A percentile compares a stretch with the other conserved stretches of the same genome.
Evolutionary conservation across 2,797 vertebrate genomes (phyloP).

Genomic region (Psittacula derbiana): DNA sequence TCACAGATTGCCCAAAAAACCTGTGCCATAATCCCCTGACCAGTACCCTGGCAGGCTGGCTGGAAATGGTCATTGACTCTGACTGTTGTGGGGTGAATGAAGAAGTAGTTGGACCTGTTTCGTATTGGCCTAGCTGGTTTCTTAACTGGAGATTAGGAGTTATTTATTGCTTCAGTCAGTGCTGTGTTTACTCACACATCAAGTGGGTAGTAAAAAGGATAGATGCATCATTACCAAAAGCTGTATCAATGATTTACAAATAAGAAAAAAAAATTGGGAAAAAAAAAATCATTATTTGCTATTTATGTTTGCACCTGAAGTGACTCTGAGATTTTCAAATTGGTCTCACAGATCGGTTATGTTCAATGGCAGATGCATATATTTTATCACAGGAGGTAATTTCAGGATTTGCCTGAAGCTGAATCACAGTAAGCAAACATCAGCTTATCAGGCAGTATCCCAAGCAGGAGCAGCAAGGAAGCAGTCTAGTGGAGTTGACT

Average conservation of each 20-base stretch:
- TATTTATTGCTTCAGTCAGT: constrained; percentile 37
- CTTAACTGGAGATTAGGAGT: constrained; percentile 19
- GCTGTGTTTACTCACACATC: constrained; percentile 38
- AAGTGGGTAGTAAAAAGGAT: constrained; percentile 46
- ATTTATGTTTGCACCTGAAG: constrained; percentile 24
- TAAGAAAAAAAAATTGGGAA: not conserved
- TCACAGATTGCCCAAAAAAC: not conserved
- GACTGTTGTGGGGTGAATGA: not conserved
- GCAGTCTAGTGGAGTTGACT: not conserved
- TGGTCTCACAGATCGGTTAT: not conserved
- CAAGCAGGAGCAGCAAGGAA: not conserved
- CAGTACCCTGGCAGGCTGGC: not conserved
- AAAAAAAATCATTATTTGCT: constrained; percentile 1
- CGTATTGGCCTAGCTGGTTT: not conserved
- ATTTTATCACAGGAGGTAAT: constrained; percentile 34
- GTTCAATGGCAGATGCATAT: constrained; percentile 23
- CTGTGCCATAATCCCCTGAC: not conserved
- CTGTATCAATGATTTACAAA: constrained; percentile 35
- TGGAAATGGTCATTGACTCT: not conserved
- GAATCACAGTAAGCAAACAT: not conserved
- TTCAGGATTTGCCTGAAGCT: constrained; percentile 31
- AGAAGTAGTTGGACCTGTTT: not conserved
- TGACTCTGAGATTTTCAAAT: constrained; percentile 27
- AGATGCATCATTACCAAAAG: constrained; percentile 38
- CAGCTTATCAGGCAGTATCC: not conserved